Evolutionary conservation across 2,888 invertebrate species (phyloP), one percentile per base, ranked within the genome.

Genomic region (Hetaerina titia): DNA sequence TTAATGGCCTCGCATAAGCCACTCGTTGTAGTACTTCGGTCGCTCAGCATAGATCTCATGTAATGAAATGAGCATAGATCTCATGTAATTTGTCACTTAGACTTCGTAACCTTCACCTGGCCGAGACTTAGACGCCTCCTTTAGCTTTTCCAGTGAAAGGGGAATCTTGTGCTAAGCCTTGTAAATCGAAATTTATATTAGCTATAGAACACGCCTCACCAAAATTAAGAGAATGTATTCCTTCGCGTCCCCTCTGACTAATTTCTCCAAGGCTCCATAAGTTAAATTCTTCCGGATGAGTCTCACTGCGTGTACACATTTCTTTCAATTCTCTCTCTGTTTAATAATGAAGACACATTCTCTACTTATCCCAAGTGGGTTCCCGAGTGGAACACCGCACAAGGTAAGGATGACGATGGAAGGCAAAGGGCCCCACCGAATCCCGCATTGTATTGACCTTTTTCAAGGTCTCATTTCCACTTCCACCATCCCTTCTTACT

Each of bases 291-390:
- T 81, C 22, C 25, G 15, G 11, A 81, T 31, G 31, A 31, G 9
- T 15, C 31, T 31, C 25, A 81, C 25, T 81, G 31, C 2, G 25
- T 13, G 25, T 31, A 11, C 31, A 31, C 19, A 81, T 81, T 9
- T 15, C 19, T 31, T 31, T 81, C 31, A 11, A 9, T 5, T 81
- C 31, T 31, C 81, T 15, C 81, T 81, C 2, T 81, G 81, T 81
- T 81, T 81, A 81, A 25, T 81, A 81, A 81, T 81, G 81, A 81
- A 22, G 81, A 81, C 81, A 31, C 81, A 81, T 81, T 81, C 31
- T 81, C 81, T 25, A 25, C 81, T 81, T 22, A 81, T 81, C 22
- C 25, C 69, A 31, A 45, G 45, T 45, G 45, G 45, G 45, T 45
- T 45, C 45, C 69, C 69, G 6, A 81, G 81, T 4, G 31, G 74